Evolutionary conservation across 1,140 invertebrate species (phyloP).

Genomic region (Lasioglossum albipes): DNA sequence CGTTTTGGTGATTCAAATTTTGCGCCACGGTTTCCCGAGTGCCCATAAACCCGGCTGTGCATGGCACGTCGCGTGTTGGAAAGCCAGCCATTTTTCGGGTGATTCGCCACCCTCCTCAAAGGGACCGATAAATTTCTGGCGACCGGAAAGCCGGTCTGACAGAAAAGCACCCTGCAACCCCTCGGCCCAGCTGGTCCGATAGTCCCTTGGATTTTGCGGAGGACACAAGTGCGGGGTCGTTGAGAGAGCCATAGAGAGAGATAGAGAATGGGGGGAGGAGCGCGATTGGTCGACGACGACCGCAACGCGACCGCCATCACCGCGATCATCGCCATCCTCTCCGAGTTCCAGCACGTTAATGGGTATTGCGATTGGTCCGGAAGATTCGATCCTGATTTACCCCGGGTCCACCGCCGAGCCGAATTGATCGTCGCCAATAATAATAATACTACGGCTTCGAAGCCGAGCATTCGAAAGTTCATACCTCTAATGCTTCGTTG

Average conservation of each 20-base stretch:
- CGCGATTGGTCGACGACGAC: conserved; percentile 53
- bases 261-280: neutral
- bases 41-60: neutral
- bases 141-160: neutral
- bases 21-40: neutral
- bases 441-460: conserved; percentile 40
- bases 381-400: conserved; percentile 58
- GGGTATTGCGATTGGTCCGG: conserved; percentile 61
- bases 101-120: neutral
- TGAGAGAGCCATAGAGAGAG: conserved; percentile 22
- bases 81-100: neutral
- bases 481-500: neutral
- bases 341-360: conserved; percentile 60
- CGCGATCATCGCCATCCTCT: conserved; percentile 60
- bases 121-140: conserved; percentile 7
- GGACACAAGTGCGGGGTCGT: conserved; percentile 21
- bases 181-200: conserved; percentile 26
- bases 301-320: conserved; percentile 59
- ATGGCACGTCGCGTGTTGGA: neutral
- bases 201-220: conserved; percentile 51
- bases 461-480: neutral
- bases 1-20: neutral
- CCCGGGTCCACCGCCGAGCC: conserved; percentile 14
- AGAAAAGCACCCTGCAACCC: conserved; percentile 12
- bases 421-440: conserved; percentile 53